Evolutionary conservation across 2,113 vertebrate genomes (phyloP).

Genomic region (Colinus virginianus): DNA sequence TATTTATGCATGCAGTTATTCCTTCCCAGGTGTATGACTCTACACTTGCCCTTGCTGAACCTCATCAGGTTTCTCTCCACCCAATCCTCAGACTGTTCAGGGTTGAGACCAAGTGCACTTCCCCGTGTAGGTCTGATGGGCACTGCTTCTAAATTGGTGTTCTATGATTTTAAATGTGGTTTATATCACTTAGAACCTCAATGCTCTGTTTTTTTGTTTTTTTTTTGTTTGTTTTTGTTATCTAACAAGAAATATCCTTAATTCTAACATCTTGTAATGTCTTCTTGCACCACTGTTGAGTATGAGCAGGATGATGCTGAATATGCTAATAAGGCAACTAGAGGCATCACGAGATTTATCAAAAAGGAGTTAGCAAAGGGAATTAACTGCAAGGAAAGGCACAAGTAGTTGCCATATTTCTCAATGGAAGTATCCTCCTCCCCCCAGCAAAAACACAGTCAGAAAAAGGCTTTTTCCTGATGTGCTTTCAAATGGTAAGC

Average conservation of each 20-base stretch:
- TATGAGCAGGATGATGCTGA: not conserved
- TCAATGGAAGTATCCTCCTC: not conserved
- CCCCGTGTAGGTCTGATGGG: not conserved
- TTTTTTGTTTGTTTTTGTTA: no score
- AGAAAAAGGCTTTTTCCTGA: not conserved
- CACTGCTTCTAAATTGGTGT: not conserved
- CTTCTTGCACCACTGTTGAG: not conserved
- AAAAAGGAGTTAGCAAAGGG: not conserved
- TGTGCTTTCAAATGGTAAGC: not conserved
- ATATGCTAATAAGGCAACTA: not conserved
- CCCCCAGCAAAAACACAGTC: not conserved
- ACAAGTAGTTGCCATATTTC: not conserved
- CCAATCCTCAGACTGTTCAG: no score
- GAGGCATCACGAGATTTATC: not conserved
- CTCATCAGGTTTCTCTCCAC: no score
- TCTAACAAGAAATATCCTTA: not conserved
- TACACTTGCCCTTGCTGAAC: no score
- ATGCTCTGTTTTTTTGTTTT: no score
- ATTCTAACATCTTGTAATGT: fast-evolving
- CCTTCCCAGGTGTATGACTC: no score
- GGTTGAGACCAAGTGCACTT: not conserved
- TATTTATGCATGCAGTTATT: no score
- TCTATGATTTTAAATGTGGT: not conserved
- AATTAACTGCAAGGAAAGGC: not conserved
- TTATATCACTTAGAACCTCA: not conserved